Conservation (phyloP, 2,797 vertebrate species). For the Bradypodion ventrale region DNA sequence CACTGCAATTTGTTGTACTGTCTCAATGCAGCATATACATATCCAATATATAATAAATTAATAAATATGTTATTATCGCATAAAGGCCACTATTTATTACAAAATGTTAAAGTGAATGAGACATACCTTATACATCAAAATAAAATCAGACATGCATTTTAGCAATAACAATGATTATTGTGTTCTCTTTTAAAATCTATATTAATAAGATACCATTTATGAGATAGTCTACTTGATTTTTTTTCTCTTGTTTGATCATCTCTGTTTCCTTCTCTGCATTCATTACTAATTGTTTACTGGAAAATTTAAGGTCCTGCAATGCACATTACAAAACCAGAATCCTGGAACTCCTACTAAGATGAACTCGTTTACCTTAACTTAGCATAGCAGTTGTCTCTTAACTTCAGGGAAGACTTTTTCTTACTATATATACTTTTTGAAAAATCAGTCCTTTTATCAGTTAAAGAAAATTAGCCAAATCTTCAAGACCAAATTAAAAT, state of each 20-base stretch:
- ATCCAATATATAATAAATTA: neutral
- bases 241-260: neutral
- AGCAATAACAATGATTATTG: neutral
- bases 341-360: neutral
- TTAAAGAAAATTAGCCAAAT: neutral
- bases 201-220: neutral
- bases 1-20: conserved; percentile 1
- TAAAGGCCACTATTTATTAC: neutral
- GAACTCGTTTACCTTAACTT: neutral
- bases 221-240: neutral
- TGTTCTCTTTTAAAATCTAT: neutral
- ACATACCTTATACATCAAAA: neutral
- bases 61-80: neutral
- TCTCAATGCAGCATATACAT: neutral
- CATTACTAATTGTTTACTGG: neutral
- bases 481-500: neutral
- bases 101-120: neutral
- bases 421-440: neutral
- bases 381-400: neutral
- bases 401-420: conserved; percentile 1
- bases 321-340: neutral
- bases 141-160: neutral
- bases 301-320: conserved; percentile 31
- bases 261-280: neutral
- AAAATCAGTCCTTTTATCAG: neutral